Evolutionary conservation across 2,797 vertebrate genomes (phyloP).

Genomic region (Vultur gryphus): DNA sequence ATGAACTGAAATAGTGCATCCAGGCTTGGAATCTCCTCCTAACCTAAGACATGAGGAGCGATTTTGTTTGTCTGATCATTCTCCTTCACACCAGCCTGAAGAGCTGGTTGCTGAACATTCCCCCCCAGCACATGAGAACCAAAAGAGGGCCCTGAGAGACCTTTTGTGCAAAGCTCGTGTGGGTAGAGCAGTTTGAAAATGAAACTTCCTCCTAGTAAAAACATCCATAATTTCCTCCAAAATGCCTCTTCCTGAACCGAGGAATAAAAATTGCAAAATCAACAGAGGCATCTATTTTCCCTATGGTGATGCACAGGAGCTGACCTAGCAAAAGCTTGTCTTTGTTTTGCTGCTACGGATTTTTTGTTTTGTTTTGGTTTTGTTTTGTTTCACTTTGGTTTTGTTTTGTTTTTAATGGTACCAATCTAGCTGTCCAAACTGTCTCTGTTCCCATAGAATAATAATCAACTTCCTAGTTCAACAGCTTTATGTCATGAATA

Average conservation of each 20-base stretch:
- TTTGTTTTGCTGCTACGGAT: slow-evolving; percentile 41
- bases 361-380: slow-evolving; percentile 53
- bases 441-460: slow-evolving; percentile 65
- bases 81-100: not conserved
- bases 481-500: slow-evolving; percentile 67
- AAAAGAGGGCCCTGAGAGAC: not conserved
- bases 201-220: not conserved
- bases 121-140: not conserved
- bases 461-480: slow-evolving; percentile 67
- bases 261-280: slow-evolving; percentile 18
- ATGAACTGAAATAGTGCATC: not conserved
- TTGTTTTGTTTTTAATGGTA: slow-evolving; percentile 51
- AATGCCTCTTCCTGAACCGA: not conserved
- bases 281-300: slow-evolving; percentile 18
- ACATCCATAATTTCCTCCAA: slow-evolving; percentile 1
- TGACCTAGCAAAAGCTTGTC: slow-evolving; percentile 64
- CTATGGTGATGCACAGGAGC: not conserved
- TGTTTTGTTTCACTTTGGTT: slow-evolving; percentile 38
- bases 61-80: not conserved
- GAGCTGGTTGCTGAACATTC: not conserved
- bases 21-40: not conserved
- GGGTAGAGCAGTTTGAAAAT: not conserved
- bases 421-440: slow-evolving; percentile 61
- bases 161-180: not conserved
- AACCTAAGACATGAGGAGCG: not conserved